Percentiles rank a stretch among this genome's conserved stretches.
Conservation (phyloP, 2,797 vertebrate genomes). For the Cephalopachus bancanus region DNA sequence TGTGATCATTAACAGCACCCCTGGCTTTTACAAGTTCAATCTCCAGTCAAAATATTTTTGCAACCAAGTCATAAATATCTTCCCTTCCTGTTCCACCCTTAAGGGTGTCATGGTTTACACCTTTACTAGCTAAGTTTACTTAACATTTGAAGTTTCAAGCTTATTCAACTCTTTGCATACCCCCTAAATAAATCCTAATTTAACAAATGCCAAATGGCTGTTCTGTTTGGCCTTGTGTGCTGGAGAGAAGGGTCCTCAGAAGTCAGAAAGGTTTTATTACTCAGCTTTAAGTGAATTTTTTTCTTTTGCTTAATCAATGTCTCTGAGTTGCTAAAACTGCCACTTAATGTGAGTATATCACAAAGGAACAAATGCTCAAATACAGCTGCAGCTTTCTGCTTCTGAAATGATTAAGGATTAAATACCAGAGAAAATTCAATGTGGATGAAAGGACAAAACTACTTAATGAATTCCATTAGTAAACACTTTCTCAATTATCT, state of each 20-base stretch:
- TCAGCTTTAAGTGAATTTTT: not conserved
- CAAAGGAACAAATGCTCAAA: not conserved
- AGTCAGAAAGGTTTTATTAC: not conserved
- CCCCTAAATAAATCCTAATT: conserved; percentile 8
- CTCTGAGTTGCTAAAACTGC: not conserved
- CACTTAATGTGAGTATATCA: not conserved
- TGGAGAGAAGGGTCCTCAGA: not conserved
- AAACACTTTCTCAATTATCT: not conserved
- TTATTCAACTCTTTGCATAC: not conserved
- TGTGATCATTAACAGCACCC: not conserved
- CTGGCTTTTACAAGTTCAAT: not conserved
- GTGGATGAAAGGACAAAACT: not conserved
- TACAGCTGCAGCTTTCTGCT: not conserved
- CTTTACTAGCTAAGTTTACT: not conserved
- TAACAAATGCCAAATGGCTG: not conserved
- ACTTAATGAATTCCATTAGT: not conserved
- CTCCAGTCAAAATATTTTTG: not conserved
- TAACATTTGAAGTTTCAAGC: not conserved
- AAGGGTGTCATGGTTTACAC: not conserved
- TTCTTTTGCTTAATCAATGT: not conserved
- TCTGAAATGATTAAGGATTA: not conserved
- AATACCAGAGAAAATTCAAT: not conserved
- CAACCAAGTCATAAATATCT: not conserved
- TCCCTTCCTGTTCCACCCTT: conserved; percentile 16
- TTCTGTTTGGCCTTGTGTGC: not conserved